Base-by-base conservation (phyloP, 2,888 invertebrate genomes). In the Amphipoea lucens region DNA sequence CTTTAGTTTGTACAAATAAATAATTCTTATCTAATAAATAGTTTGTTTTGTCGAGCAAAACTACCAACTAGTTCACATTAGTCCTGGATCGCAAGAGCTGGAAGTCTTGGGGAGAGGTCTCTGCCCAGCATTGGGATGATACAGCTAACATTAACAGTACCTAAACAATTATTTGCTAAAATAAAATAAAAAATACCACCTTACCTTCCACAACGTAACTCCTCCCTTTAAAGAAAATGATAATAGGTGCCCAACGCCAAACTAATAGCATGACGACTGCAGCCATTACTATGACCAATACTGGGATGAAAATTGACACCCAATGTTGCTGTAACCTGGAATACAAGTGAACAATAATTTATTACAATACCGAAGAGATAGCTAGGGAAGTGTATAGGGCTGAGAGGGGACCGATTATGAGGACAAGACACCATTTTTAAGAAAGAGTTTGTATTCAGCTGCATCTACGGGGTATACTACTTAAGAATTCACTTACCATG, bases 141-240 rank as follows among this genome's bases (percentile, higher is more conserved):
- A 45, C 20, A 68, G 20, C 20, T 29, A 29, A 20, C 9, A 68
- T 17, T n/a, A 67, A 17, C 4, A 42, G 9, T 3, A 36, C 36
- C 36, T 29, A 20, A 68, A 48, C 6, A 6, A 9, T n/a, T n/a
- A 45, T 45, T 20, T 45, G 17, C 17, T 9, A 45, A 29, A 45
- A 29, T 12, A 20, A 48, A 20, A 48, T 29, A 51, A 36, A 48
- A 29, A 36, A 57, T 23, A 23, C 12, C 6, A 69, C 36, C 54
- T 67, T 65, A 90, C 90, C 90, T 86, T 85, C 82, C 36, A 90
- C 84, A 48, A 72, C 71, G 71, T 90, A 90, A 74, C 83, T 90
- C 7, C 80, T 82, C 0, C 90, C 88, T 76, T 81, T 88, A 20
- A 88, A 83, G 70, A 79, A 88, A 17, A 76, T 40, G 1, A 81